phyloP scores from a whole-genome alignment of 1,140 invertebrate genomes.

The Elysia chlorotica region DNA sequence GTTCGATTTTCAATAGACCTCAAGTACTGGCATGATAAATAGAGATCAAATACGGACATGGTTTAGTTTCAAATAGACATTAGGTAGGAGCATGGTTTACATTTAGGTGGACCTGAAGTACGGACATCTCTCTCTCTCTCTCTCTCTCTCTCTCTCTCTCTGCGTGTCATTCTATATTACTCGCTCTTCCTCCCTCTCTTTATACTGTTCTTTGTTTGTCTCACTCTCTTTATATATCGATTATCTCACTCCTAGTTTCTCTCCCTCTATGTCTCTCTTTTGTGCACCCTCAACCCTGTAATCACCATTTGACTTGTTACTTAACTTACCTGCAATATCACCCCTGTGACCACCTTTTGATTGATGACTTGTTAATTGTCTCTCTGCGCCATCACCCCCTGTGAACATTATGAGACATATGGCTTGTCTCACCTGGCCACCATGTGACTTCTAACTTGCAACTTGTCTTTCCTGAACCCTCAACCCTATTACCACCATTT shows the following conservation, averaged over 20 bases:
- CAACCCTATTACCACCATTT: too few species aligned
- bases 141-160: constrained; percentile 8
- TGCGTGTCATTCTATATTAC: neutral
- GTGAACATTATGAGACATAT: neutral
- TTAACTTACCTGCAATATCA: neutral
- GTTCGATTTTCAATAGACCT: too few species aligned
- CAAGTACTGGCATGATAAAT: too few species aligned
- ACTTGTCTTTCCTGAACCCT: neutral
- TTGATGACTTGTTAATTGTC: neutral
- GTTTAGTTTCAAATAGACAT: too few species aligned
- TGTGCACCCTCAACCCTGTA: neutral
- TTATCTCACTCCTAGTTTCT: neutral
- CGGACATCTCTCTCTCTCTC: too few species aligned
- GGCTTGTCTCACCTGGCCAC: neutral
- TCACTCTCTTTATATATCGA: neutral
- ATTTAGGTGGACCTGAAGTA: too few species aligned
- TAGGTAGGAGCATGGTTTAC: too few species aligned
- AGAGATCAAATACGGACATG: too few species aligned
- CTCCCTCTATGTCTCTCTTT: neutral
- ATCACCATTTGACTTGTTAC: neutral
- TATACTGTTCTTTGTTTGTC: neutral
- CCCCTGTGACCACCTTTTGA: neutral
- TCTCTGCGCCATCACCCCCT: neutral
- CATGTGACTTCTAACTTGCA: neutral
- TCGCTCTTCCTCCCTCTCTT: neutral